Evolutionary conservation across 2,888 invertebrate species (phyloP).

Genomic region (Stenodera caucasica): DNA sequence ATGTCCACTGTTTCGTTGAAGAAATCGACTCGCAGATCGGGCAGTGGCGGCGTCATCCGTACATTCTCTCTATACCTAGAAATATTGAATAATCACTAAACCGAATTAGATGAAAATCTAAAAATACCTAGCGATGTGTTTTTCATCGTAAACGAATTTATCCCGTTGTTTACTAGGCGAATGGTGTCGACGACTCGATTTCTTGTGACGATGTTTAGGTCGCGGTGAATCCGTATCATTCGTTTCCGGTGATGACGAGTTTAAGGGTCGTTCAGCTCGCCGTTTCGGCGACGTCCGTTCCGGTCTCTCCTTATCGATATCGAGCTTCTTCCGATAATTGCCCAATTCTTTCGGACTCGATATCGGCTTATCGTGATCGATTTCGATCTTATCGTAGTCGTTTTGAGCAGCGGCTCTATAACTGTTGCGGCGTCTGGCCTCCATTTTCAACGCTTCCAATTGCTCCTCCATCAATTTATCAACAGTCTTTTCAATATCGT

Average conservation of each 20-base stretch:
- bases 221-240: constrained; percentile 50
- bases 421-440: constrained; percentile 50
- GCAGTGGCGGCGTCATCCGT: constrained; percentile 63
- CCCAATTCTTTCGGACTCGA: constrained; percentile 39
- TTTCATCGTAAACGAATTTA: constrained; percentile 54
- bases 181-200: constrained; percentile 46
- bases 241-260: constrained; percentile 45
- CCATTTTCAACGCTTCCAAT: constrained; percentile 48
- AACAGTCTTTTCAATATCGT: constrained; percentile 38
- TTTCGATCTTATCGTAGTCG: constrained; percentile 50
- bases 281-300: constrained; percentile 47
- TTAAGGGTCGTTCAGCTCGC: constrained; percentile 42
- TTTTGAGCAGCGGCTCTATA: constrained; percentile 51
- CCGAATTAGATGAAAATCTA: constrained; percentile 5
- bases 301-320: constrained; percentile 41
- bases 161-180: constrained; percentile 50
- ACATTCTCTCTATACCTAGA: constrained; percentile 43
- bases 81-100: constrained; percentile 4
- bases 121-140: constrained; percentile 49
- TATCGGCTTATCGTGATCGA: constrained; percentile 25
- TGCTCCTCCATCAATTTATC: constrained; percentile 51
- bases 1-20: constrained; percentile 58
- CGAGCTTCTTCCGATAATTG: constrained; percentile 43
- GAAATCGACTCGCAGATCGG: constrained; percentile 65
- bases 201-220: constrained; percentile 52